Base-by-base conservation (phyloP, 1,140 invertebrate genomes). In the Helicoverpa zea region DNA sequence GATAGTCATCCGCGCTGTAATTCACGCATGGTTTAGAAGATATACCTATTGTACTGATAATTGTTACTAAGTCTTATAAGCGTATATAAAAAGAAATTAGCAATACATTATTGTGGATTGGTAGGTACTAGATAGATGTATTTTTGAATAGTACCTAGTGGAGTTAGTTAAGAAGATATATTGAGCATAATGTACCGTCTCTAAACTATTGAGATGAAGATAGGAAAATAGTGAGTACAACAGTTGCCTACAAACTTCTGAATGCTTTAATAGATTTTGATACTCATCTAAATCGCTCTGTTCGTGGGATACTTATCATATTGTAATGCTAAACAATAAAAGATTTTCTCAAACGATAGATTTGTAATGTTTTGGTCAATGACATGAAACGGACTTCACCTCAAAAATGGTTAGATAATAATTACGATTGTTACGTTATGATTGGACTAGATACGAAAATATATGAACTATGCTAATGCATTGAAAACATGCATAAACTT, bases 291-390 rank as follows among this genome's bases (percentile, higher is more conserved):
- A 68, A 49, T 51, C 43, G 18, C 49, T 49, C 64, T 43, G 23
- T 13, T 16, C 68, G 49, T 72, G 68, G 68, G 68, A 72, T 72
- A 43, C 9, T 12, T 3, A 47, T 68, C 35, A 12, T 18, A 49
- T 68, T 49, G 64, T 68, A 68, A 68, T 11, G 18, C 29, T 68
- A 43, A 14, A 63, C 11, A 72, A 30, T 72, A 51, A 29, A 30
- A 72, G 68, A 72, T 72, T 54, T 72, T 72, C 68, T 30, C 68
- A 72, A 72, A 54, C 23, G 68, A 72, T 72, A 54, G 12, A 54
- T 72, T 72, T 72, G 23, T 52, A 52, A 30, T 12, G 23, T n/a
- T 54, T 30, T 30, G 49, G 68, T 72, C 68, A 72, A 72, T 72
- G 68, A 72, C 68, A 72, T 52, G 64, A 54, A 51, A 30, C 23